Conservation (phyloP, 2,113 vertebrate genomes). For the Anser brachyrhynchus region DNA sequence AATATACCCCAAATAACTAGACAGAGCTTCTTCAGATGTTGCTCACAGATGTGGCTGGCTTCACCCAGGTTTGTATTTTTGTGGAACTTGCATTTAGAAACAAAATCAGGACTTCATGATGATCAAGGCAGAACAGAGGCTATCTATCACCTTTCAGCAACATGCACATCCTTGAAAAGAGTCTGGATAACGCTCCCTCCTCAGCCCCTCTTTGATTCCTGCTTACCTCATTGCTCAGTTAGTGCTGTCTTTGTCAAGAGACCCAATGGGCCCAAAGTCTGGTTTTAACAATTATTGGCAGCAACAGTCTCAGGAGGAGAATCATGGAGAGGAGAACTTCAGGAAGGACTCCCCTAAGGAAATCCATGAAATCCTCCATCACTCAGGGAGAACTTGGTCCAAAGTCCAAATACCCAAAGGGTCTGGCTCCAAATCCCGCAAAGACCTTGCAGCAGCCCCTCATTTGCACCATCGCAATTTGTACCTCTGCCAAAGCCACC, state of each 20-base stretch:
- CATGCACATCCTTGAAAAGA: not conserved
- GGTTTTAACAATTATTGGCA: not conserved
- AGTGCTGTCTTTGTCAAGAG: not conserved
- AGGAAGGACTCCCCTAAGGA: not conserved
- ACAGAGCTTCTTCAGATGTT: not conserved
- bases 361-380: not conserved
- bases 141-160: not conserved
- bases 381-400: not conserved
- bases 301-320: not conserved
- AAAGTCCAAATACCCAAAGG: not conserved
- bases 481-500: not conserved
- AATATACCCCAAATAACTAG: not conserved
- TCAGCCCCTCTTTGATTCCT: not conserved
- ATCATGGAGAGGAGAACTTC: not conserved
- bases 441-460: not conserved
- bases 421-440: not conserved
- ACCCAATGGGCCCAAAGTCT: not conserved
- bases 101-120: not conserved
- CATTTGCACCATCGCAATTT: accelerated
- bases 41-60: not conserved
- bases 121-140: not conserved
- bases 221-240: not conserved
- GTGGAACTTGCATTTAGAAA: not conserved
- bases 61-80: not conserved
- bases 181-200: not conserved